Conservation (phyloP, 1,140 invertebrate species). For the Homalodisca vitripennis region DNA sequence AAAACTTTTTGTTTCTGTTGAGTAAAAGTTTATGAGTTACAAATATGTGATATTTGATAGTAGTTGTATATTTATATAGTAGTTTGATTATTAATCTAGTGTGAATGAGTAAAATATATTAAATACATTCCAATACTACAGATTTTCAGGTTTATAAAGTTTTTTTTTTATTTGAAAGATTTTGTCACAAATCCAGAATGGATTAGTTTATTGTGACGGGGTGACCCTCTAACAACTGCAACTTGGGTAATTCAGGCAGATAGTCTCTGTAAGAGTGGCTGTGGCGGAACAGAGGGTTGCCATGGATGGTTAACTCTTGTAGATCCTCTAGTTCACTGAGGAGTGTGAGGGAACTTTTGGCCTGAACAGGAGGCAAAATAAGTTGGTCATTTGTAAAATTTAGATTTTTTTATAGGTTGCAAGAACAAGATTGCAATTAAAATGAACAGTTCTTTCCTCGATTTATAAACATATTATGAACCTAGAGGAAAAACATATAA, state of each 20-base stretch:
- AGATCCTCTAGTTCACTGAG: not conserved
- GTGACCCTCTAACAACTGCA: not conserved
- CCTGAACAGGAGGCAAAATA: no score
- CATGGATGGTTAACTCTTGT: not conserved
- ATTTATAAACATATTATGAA: not conserved
- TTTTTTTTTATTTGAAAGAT: no score
- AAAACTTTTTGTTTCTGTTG: no score
- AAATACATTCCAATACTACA: no score
- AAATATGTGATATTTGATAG: no score
- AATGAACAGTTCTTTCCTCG: not conserved
- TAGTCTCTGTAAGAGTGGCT: not conserved
- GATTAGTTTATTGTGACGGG: no score
- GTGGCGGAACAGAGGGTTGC: not conserved
- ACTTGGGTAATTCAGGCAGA: not conserved
- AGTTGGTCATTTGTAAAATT: not conserved
- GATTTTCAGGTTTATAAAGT: no score
- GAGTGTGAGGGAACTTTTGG: not conserved
- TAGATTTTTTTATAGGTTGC: not conserved
- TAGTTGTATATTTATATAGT: no score
- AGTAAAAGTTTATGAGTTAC: no score
- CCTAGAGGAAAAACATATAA: not conserved
- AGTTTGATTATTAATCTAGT: no score
- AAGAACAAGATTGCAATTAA: not conserved
- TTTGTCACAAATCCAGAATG: no score
- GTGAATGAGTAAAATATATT: no score